A percentile compares a stretch with the other conserved stretches of the same genome.
Conservation (phyloP, 1,140 invertebrate species). For the Homarus americanus region DNA sequence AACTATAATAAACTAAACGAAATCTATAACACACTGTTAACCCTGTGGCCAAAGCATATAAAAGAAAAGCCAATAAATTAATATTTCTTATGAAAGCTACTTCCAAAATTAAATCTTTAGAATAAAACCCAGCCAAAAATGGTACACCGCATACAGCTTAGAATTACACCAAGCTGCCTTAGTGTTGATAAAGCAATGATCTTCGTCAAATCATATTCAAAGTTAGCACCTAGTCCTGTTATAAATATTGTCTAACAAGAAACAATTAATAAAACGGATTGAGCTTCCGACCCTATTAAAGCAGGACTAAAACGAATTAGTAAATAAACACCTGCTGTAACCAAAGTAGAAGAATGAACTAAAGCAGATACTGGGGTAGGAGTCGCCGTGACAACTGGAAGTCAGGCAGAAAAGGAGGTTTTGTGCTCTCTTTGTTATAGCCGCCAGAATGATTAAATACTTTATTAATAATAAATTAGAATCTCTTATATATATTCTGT, state of each 20-base stretch:
- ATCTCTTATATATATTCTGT: not conserved
- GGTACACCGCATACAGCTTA: conserved; percentile 15
- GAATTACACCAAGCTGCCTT: conserved; percentile 56
- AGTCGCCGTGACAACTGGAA: conserved; percentile 85
- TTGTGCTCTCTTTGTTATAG: conserved; percentile 86
- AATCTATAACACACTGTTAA: conserved; percentile 23
- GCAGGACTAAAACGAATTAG: conserved; percentile 15
- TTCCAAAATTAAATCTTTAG: conserved; percentile 56
- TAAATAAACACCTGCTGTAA: conserved; percentile 83
- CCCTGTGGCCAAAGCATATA: conserved; percentile 10
- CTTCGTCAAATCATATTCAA: conserved; percentile 67
- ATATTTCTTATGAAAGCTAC: conserved; percentile 15
- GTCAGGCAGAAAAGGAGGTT: conserved; percentile 85
- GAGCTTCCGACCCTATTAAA: not conserved
- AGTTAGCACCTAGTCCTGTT: conserved; percentile 35
- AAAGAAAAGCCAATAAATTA: conserved; percentile 21
- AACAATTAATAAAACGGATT: conserved; percentile 27
- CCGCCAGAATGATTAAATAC: conserved; percentile 78
- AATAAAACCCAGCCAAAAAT: conserved; percentile 46
- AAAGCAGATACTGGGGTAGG: conserved; percentile 86
- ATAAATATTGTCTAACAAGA: conserved; percentile 60
- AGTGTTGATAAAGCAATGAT: conserved; percentile 68
- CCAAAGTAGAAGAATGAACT: conserved; percentile 87
- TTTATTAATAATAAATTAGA: no score
- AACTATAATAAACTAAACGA: conserved; percentile 10